Base-by-base conservation (phyloP, 2,113 vertebrate genomes). In the Strix aluco region DNA sequence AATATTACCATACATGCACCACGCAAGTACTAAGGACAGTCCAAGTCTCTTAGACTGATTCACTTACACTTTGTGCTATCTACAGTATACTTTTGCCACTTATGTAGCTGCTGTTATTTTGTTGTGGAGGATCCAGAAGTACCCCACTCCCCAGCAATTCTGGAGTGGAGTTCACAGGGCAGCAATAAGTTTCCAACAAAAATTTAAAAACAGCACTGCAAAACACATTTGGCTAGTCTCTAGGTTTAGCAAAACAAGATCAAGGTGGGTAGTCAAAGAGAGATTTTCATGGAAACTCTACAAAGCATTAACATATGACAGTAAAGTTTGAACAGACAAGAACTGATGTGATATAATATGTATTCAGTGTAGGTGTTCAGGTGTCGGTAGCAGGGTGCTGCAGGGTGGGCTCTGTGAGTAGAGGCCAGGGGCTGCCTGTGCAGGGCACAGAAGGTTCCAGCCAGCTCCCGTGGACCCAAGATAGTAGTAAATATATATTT, bases 381-480 rank as follows among this genome's bases (percentile, higher is more conserved):
- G 5, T 8, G 2, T 12, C 79, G 46, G 21, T 30, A 54, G 26
- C 27, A 77, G 42, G 9, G 21, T 11, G 23, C 34, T 57, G 26
- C 36, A 63, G 34, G 13, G 12, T 52, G 15, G 7, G 2, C 0
- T 54, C 26, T 87, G 6, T 54, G 14, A 72, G 26, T 36, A 84
- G 26, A 54, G 34, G 15, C 2, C 40, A 36, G 34, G 29, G 38
- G 1, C 13, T 93, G 36, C 8, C 34, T 57, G 30, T 63, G 36
- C 16, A 59, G n/a, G n/a, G 59, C 8, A 21, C 12, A 55, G 9
- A 8, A 59, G 26, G 13, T 59, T 90, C 22, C 32, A 65, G 1
- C 8, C 15, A 7, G 9, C 32, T 81, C 11, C 14, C 23, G 27
- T 0, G 0, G 38, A 36, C 5, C 10, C 27, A 51, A 46, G n/a